phyloP scores from a whole-genome alignment of 2,797 vertebrate genomes.

The Danio tinwini region DNA sequence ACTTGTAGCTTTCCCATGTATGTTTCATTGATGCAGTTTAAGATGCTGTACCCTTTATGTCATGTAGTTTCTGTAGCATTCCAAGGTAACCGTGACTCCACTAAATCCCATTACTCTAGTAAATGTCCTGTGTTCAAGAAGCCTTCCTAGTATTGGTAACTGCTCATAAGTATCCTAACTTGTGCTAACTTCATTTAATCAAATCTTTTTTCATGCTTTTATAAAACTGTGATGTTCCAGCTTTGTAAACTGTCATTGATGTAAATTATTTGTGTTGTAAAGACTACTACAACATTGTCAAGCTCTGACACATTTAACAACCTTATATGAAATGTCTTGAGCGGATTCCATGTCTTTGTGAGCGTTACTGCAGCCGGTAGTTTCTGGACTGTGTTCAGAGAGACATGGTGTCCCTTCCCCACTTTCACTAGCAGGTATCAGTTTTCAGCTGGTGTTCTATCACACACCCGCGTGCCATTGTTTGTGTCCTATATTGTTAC shows the following conservation, averaged over 20 bases:
- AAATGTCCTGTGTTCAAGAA: conserved; percentile 58
- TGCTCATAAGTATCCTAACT: conserved; percentile 67
- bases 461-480: not conserved
- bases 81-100: conserved; percentile 74
- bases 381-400: conserved; percentile 3
- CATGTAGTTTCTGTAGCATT: conserved; percentile 67
- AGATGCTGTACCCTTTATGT: conserved; percentile 77
- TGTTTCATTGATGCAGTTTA: not conserved
- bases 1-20: conserved; percentile 55
- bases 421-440: conserved; percentile 21
- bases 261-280: conserved; percentile 25
- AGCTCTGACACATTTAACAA: not conserved
- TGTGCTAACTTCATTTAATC: conserved; percentile 75
- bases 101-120: conserved; percentile 74
- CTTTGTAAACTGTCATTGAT: conserved; percentile 34
- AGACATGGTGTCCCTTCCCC: not conserved
- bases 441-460: conserved; percentile 5
- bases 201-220: conserved; percentile 66
- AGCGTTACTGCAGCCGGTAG: not conserved
- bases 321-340: not conserved
- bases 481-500: conserved; percentile 8
- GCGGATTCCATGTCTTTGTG: not conserved
- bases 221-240: conserved; percentile 54
- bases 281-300: conserved; percentile 14
- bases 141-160: conserved; percentile 64